These are phyloP conservation scores for Cinclus cinclus DNA, from an alignment of 2,113 vertebrate species.

Conservation along the genomic window DNA sequence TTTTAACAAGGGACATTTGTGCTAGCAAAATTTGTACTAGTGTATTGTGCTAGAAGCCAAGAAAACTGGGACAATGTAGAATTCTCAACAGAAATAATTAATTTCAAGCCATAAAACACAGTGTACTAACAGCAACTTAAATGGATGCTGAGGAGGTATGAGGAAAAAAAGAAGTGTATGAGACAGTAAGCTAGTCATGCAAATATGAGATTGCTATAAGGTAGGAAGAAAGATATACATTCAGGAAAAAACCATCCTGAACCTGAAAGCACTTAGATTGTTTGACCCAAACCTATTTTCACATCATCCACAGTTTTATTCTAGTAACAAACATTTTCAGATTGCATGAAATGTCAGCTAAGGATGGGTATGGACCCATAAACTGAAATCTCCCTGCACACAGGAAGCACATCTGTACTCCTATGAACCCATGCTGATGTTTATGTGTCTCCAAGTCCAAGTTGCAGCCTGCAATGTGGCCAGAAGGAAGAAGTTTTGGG, in stretches of 20 bases:
- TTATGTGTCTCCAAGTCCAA: neutral
- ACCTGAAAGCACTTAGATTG: neutral
- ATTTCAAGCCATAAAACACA: neutral
- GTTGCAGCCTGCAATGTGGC: accelerated
- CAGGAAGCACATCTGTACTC: accelerated
- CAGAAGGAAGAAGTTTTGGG: neutral
- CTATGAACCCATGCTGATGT: neutral
- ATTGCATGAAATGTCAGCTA: neutral
- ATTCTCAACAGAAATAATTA: neutral
- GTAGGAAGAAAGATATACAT: neutral
- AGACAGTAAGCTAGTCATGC: neutral
- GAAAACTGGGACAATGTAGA: neutral
- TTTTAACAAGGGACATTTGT: neutral
- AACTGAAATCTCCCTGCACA: neutral
- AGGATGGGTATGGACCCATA: neutral
- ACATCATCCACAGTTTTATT: neutral
- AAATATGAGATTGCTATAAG: neutral
- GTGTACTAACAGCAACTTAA: neutral
- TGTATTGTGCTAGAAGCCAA: neutral
- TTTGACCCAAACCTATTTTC: neutral
- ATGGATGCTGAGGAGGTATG: neutral
- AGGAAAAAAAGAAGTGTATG: neutral
- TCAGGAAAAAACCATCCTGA: neutral
- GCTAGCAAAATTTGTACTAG: neutral
- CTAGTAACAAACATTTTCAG: neutral